A percentile compares a stretch with the other conserved stretches of the same genome.
phyloP scores from a whole-genome alignment of 2,797 vertebrate genomes.

The Pipistrellus nathusii region DNA sequence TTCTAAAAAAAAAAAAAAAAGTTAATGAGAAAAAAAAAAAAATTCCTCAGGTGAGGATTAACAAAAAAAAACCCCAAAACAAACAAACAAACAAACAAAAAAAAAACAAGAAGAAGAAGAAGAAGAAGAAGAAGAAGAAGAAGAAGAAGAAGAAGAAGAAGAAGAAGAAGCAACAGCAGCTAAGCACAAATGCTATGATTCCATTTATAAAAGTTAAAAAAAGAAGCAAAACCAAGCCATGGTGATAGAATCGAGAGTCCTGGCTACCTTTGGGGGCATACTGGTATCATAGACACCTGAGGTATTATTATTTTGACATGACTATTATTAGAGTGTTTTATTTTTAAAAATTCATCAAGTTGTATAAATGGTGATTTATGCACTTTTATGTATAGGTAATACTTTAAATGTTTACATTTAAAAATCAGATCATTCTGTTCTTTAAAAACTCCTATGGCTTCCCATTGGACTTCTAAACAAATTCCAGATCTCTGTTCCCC shows the following conservation, averaged over 20 bases:
- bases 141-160: no score
- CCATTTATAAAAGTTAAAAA: slow-evolving; percentile 31
- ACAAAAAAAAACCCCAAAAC: neutral
- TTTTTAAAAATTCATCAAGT: neutral
- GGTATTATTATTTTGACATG: neutral
- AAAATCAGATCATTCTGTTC: slow-evolving; percentile 18
- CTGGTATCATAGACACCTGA: neutral
- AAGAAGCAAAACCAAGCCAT: neutral
- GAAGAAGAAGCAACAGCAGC: neutral
- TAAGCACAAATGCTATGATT: slow-evolving; percentile 3
- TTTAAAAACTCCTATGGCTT: slow-evolving; percentile 14
- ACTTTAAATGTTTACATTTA: neutral
- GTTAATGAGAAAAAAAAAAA: no score
- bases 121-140: no score
- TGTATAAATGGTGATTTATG: neutral
- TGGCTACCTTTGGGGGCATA: neutral
- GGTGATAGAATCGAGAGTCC: neutral
- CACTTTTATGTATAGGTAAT: neutral
- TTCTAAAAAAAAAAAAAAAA: no score
- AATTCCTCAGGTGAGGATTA: no score
- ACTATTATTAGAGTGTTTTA: neutral
- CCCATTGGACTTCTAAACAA: neutral
- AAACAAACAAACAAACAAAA: no score
- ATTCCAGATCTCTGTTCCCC: neutral
- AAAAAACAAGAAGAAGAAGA: no score